Conservation (phyloP, 2,888 invertebrate genomes). For the Aporophyla lueneburgensis region DNA sequence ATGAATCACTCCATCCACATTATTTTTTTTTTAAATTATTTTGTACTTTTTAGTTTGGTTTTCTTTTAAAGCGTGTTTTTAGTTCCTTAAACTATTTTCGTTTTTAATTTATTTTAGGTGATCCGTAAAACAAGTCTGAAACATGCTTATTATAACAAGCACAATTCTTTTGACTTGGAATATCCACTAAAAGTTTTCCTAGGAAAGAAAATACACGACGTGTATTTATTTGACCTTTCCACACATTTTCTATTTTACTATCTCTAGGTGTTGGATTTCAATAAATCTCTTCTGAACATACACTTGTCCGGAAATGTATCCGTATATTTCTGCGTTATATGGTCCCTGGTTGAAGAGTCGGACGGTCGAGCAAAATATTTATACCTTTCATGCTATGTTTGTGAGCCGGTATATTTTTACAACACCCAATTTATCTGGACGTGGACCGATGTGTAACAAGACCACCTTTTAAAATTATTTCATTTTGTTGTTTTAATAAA, state of each 20-base stretch:
- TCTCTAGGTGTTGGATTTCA: slow-evolving; percentile 31
- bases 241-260: slow-evolving; percentile 41
- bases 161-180: background rate
- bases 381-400: slow-evolving; percentile 26
- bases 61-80: too few relatives aligned
- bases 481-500: background rate
- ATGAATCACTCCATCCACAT: too few relatives aligned
- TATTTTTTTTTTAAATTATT: too few relatives aligned
- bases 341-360: slow-evolving; percentile 39
- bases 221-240: slow-evolving; percentile 30
- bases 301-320: slow-evolving; percentile 49
- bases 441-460: background rate
- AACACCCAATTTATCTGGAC: slow-evolving; percentile 36
- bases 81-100: too few relatives aligned
- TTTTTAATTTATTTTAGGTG: too few relatives aligned
- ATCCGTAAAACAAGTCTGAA: background rate
- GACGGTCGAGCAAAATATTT: slow-evolving; percentile 36
- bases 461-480: background rate
- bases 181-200: slow-evolving; percentile 1
- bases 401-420: slow-evolving; percentile 43
- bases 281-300: slow-evolving; percentile 55
- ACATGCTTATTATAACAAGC: background rate
- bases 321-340: slow-evolving; percentile 49
- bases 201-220: background rate
- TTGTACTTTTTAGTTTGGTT: too few relatives aligned